phyloP scores from a whole-genome alignment of 2,797 vertebrate genomes.

The Chrysocyon brachyurus region DNA sequence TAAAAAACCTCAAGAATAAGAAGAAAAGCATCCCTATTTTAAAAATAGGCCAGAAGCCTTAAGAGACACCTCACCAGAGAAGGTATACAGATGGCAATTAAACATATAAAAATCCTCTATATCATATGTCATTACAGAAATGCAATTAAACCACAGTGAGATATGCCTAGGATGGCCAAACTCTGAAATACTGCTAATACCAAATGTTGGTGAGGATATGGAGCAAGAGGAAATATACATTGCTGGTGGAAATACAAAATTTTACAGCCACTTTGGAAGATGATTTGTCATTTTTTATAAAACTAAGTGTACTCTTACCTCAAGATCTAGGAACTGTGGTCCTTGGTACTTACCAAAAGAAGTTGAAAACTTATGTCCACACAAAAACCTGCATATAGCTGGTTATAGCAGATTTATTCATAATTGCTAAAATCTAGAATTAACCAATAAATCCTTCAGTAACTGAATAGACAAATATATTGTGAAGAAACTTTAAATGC shows the following conservation, averaged over 20 bases:
- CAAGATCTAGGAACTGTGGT: not conserved
- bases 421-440: not conserved
- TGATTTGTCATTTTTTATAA: not conserved
- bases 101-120: not conserved
- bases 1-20: not conserved
- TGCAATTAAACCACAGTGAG: not conserved
- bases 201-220: not conserved
- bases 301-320: not conserved
- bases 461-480: not conserved
- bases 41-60: not conserved
- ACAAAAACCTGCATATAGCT: not conserved
- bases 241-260: not conserved
- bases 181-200: not conserved
- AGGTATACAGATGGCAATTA: not conserved
- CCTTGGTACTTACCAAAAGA: not conserved
- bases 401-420: not conserved
- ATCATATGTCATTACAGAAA: not conserved
- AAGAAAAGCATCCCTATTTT: not conserved
- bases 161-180: not conserved
- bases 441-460: not conserved
- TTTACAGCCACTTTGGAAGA: not conserved
- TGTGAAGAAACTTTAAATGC: not conserved
- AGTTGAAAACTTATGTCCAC: not conserved
- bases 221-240: not conserved
- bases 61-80: not conserved